Base-by-base conservation (phyloP, 1,140 invertebrate species). In the Aphidius ervi region DNA sequence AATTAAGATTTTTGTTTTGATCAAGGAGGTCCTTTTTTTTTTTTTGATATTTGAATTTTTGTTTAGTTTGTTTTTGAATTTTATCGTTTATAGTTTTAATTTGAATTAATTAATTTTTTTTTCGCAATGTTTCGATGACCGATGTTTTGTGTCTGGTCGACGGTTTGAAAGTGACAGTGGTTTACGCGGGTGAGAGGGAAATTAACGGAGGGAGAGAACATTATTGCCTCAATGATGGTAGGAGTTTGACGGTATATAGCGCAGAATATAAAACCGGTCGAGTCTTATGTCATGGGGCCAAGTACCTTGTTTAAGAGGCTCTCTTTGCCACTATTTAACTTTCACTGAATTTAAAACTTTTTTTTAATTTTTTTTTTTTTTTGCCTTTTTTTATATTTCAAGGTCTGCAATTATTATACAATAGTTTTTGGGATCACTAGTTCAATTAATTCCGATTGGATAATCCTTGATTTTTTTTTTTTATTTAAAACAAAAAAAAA, bases 141-240 rank as follows among this genome's bases (percentile, higher is more conserved):
- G 68, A 67, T 70, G 70, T 63, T 73, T 73, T 70, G 74, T 70
- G 69, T 55, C 59, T 66, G 70, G 70, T 65, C 69, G 75, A 69
- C 67, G 68, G 68, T 66, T 70, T 69, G 75, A 78, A 77, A 78
- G 76, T 78, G 75, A 78, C 74, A 78, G 75, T 77, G 69, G 59
- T 64, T 56, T 52, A 58, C 61, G 59, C 59, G 56, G 62, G 68
- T 58, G 65, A 63, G 70, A 72, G 69, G 69, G 70, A 76, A 75
- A 76, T 68, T 70, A 63, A 58, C n/a, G n/a, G 59, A 45, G 56
- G 55, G 49, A 52, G 53, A 60, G 40, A 47, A 48, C 41, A 7
- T 16, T 16, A 16, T 20, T 9, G 47, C 40, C 59, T 43, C 57
- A 43, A 37, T 46, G 61, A 67, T 72, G 73, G 74, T 68, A 74